Base-by-base conservation (phyloP, 2,888 invertebrate species). In the Nomada hirtipes region DNA sequence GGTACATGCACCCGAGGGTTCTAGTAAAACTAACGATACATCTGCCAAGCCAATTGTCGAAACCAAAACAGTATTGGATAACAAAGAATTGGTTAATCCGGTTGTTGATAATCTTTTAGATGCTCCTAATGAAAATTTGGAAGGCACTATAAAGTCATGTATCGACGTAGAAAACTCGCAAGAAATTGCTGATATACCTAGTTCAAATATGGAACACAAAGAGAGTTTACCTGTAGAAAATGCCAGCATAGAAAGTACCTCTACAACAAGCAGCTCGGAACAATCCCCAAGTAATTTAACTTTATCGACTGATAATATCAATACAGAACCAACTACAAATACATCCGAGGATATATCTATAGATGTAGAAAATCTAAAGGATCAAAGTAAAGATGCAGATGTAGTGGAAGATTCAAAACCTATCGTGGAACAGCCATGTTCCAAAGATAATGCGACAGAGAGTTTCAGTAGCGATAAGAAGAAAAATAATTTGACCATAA, bases 401-500 rank as follows among this genome's bases (percentile, higher is more conserved):
- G 55, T 47, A 29, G 57, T 23, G 4, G 67, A 82, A 29, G 67
- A 80, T 20, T 15, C 61, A 4, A 89, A 88, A 60, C 80, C 81
- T 65, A 65, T 88, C 50, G 69, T 86, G 3, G 89, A 89, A 61
- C 83, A 89, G 72, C 81, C 83, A 20, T 65, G 70, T 64, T 50
- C 73, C 18, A 86, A 83, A 68, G 74, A 82, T 7, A 67, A 82
- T 4, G 65, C 52, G 7, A 71, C 26, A 29, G 83, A 88, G 47
- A 77, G 79, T 53, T 36, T 76, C 0, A 82, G 76, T 74, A 20
- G 82, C 13, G 76, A 83, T 53, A 55, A 65, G 11, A 79, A 79
- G 4, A 76, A 72, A 15, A 29, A 61, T 11, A 79, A 65, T 26
- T 50, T 86, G 7, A 90, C 88, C 11, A 92, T 92, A 86, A 91